Conservation (phyloP, 1,140 invertebrate genomes). For the Meloidogyne floridensis region DNA sequence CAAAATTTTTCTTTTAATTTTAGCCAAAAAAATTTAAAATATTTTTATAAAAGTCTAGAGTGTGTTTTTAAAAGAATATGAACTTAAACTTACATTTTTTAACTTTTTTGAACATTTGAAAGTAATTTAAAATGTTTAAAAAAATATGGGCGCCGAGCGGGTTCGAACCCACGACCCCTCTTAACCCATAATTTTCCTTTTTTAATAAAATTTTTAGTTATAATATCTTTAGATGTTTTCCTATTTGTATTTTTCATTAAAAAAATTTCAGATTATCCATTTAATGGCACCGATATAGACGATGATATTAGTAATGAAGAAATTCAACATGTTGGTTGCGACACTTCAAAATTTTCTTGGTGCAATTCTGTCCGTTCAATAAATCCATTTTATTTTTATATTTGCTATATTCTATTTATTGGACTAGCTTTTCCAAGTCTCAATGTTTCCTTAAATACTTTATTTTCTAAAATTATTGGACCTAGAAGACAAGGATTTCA, state of each 20-base stretch:
- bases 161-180: too few relatives aligned
- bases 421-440: constrained; percentile 47
- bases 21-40: too few relatives aligned
- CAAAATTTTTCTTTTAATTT: too few relatives aligned
- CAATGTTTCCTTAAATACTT: constrained; percentile 48
- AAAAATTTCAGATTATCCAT: not conserved
- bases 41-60: too few relatives aligned
- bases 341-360: constrained; percentile 38
- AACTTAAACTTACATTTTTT: too few relatives aligned
- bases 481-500: constrained; percentile 48
- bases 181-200: too few relatives aligned
- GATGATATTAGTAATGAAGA: not conserved
- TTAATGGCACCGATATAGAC: not conserved
- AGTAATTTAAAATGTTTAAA: not conserved
- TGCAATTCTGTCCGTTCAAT: constrained; percentile 20
- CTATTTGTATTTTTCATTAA: not conserved
- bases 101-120: too few relatives aligned
- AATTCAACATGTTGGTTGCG: constrained; percentile 29
- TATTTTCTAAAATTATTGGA: constrained; percentile 56
- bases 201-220: too few relatives aligned
- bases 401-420: constrained; percentile 43
- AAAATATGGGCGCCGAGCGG: not conserved
- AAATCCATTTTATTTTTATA: constrained; percentile 32
- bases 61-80: too few relatives aligned
- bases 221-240: not conserved